A percentile compares a stretch with the other conserved stretches of the same genome.
Evolutionary conservation across 2,797 vertebrate species (phyloP).

Genomic region (Myripristis jacobus): DNA sequence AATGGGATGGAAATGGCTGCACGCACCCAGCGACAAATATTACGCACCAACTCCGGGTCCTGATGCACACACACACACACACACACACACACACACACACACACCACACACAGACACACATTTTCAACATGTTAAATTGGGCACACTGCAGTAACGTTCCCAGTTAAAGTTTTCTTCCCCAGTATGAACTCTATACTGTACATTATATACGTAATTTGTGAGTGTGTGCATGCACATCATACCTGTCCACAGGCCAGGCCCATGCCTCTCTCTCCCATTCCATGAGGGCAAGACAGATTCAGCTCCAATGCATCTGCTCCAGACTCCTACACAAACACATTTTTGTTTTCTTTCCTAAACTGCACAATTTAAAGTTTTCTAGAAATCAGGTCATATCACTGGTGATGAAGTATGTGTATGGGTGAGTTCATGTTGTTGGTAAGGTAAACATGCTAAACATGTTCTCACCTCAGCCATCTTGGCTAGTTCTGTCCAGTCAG

Average conservation of each 20-base stretch:
- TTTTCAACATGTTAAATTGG: background rate
- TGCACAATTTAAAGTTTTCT: background rate
- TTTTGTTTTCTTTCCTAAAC: background rate
- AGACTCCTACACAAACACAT: constrained; percentile 61
- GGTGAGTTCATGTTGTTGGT: background rate
- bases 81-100: constrained; percentile 9
- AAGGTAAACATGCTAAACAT: background rate
- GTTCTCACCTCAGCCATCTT: constrained; percentile 74
- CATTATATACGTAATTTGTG: background rate
- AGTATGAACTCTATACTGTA: too few species aligned
- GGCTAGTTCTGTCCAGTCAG: constrained; percentile 75
- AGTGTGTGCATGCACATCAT: constrained; percentile 23
- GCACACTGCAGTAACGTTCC: too few species aligned
- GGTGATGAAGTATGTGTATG: background rate
- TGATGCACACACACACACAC: constrained; percentile 65
- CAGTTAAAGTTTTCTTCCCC: too few species aligned
- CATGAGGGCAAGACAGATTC: constrained; percentile 93
- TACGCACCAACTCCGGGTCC: constrained; percentile 95
- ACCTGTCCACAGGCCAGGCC: constrained; percentile 95
- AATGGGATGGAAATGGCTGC: constrained; percentile 91
- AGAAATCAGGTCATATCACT: background rate
- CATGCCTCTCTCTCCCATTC: constrained; percentile 90
- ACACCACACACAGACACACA: constrained; percentile 3
- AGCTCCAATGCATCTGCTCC: constrained; percentile 87
- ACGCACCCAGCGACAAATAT: constrained; percentile 97